Base-by-base conservation (phyloP, 2,888 invertebrate species). In the Nemoura dubitans region DNA sequence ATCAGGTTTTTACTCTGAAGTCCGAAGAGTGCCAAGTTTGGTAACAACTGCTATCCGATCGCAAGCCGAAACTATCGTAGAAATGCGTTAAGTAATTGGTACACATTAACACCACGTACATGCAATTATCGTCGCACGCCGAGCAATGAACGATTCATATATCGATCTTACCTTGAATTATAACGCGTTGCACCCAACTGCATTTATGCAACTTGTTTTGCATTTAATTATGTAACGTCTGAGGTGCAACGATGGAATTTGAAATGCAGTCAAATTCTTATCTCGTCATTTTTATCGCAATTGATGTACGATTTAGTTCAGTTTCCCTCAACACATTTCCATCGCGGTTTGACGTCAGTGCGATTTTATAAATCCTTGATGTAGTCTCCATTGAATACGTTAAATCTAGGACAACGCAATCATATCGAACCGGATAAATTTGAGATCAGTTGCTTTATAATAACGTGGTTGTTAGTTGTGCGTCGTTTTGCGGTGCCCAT, bases 351-450 rank as follows among this genome's bases (percentile, higher is more conserved):
- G 3, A 21, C 59, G 59, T 59, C 14, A n/a, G n/a, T 59, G 2
- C 16, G 30, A 5, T 78, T 6, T 7, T 26, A 84, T 76, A 84
- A 84, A 84, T 84, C 84, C 84, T 84, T 84, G 59, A 21, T 21
- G 29, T 3, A 26, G 7, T 59, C 59, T 2, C 16, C 59, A 59
- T 36, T 59, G 59, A 59, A 59, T 7, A 1, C 43, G 76, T 76
- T 59, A 27, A 76, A 84, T 84, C 59, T 84, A 84, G 84, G 84
- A 59, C 84, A 84, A 21, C 30, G 27, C 27, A 76, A 84, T 84
- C 76, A 84, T 84, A 84, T 59, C 29, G 59, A 76, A 84, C 84
- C 84, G 84, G 84, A 84, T 84, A 59, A 84, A 84, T 84, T 27
- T 28, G 25, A 84, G 27, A 84, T 76, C 84, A 76, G 84, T 29